Evolutionary conservation across 92 coral and sea anemone species (phyloP), one percentile per base, ranked within the genome.

Genomic region (Desmophyllum pertusum): DNA sequence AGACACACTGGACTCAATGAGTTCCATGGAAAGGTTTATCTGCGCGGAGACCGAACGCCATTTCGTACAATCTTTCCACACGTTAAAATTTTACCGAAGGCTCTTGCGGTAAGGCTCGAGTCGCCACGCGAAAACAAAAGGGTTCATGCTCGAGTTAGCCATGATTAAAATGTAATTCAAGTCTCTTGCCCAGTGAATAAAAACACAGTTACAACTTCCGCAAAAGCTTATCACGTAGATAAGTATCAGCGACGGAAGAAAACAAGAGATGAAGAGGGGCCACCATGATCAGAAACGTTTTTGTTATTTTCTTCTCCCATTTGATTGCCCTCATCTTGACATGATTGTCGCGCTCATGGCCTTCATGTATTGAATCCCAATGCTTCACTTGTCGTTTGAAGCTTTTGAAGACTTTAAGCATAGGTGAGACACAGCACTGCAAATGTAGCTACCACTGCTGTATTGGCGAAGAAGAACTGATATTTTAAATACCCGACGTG

Each of bases 391-490:
- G 81, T 21, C 21, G n/a, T 53, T 73, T 69, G 23, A 86, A 86
- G 23, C 27, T 53, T 70, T 80, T 87, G 83, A 86, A 90, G 39
- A 90, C 93, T 78, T 83, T 86, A 2, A n/a, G 70, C 74, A 67
- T 90, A 90, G 14, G 93, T 90, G 8, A 90, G 75, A 33, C 86
- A 78, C 30, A 93, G 80, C 40, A 93, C 94, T 29, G 71, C 50
- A 76, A 95, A 95, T 9, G 98, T 92, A 2, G 95, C 80, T 42
- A 94, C 85, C 1, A 95, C 98, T 9, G 94, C 94, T 13, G 97
- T 94, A 38, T 94, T 95, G 37, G 93, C 95, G 42, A 95, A 95
- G 65, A 95, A 93, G 53, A 95, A 95, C 30, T 92, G 94, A 74
- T 95, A 95, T 27, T 89, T 92, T 33, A 94, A 76, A 81, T 92